Base-by-base conservation (phyloP, 2,113 vertebrate genomes). In the Callipepla californica region DNA sequence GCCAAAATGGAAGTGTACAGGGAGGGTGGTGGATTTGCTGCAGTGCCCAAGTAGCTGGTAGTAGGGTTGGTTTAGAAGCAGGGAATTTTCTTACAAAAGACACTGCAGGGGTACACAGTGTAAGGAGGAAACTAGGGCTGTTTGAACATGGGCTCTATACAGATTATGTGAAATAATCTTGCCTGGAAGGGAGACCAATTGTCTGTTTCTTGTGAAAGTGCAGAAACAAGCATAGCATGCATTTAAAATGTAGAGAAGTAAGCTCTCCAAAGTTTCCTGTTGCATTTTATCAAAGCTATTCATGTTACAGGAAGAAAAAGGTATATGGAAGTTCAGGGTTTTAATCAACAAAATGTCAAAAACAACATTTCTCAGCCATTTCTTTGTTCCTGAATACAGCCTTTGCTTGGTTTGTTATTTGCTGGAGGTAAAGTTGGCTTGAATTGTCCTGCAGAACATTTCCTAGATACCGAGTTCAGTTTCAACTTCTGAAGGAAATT, bases 201-300 rank as follows among this genome's bases (percentile, higher is more conserved):
- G 44, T 62, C 66, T 72, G 22, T 58, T 79, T 86, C 89, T 80
- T 93, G 53, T 75, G 80, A 79, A 34, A 77, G 13, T 45, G 16
- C 30, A 85, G 62, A 84, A 53, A 44, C 36, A 66, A 78, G 30
- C 86, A 58, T 81, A 32, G 26, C 51, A 57, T 57, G 11, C n/a
- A 58, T 58, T 21, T 20, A 47, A 85, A 30, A 61, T 51, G 22
- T 51, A 65, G 42, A 59, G n/a, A 45, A 63, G 17, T 68, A 18
- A 23, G 19, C 70, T 80, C 63, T 75, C 18, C 72, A 48, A 90
- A 87, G 67, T 32, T 80, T 93, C 87, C 61, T 77, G 32, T 5
- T 73, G 32, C n/a, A 30, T 94, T 85, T 95, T 84, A 62, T 82
- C 66, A 58, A 79, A 89, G 89, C 16, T 50, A 17, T 67, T 89